phyloP scores from a whole-genome alignment of 2,113 vertebrate species.

The Halichoerus grypus region DNA sequence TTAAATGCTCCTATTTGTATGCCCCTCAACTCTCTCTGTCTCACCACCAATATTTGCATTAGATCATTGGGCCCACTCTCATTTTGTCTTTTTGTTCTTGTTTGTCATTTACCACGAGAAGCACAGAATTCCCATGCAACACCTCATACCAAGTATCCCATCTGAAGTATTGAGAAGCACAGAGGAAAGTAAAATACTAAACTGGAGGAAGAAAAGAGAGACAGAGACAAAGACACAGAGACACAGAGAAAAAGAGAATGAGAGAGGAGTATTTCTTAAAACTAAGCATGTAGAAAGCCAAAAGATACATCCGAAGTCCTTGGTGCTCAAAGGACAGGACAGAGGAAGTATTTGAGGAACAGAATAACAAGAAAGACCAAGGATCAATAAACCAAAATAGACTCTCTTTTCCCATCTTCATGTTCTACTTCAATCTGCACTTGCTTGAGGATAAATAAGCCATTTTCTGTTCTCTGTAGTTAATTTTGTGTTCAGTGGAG shows the following conservation, averaged over 20 bases:
- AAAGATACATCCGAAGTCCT: background rate
- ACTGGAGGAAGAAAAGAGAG: too few relatives aligned
- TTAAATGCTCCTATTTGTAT: background rate
- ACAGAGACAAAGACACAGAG: background rate
- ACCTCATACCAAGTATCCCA: background rate
- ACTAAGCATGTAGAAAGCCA: background rate
- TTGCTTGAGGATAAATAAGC: conserved; percentile 76
- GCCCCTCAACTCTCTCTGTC: background rate
- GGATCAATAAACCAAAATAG: conserved; percentile 70
- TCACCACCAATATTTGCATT: background rate
- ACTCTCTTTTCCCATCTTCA: conserved; percentile 45
- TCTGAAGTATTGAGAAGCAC: background rate
- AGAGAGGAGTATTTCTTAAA: background rate
- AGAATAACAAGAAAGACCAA: conserved; percentile 36
- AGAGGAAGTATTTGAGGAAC: conserved; percentile 35
- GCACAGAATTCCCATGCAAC: background rate
- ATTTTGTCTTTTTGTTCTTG: background rate
- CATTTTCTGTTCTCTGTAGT: conserved; percentile 75
- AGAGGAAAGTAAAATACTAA: background rate
- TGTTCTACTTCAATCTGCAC: conserved; percentile 61
- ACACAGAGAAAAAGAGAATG: background rate
- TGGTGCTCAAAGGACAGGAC: conserved; percentile 5
- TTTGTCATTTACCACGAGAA: background rate
- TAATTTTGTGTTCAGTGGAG: conserved; percentile 77
- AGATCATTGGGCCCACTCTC: background rate